Percentiles rank a stretch among this genome's conserved stretches.
These are phyloP conservation scores for Coenonympha arcania DNA, from an alignment of 2,888 invertebrate genomes.

Conservation along the genomic window DNA sequence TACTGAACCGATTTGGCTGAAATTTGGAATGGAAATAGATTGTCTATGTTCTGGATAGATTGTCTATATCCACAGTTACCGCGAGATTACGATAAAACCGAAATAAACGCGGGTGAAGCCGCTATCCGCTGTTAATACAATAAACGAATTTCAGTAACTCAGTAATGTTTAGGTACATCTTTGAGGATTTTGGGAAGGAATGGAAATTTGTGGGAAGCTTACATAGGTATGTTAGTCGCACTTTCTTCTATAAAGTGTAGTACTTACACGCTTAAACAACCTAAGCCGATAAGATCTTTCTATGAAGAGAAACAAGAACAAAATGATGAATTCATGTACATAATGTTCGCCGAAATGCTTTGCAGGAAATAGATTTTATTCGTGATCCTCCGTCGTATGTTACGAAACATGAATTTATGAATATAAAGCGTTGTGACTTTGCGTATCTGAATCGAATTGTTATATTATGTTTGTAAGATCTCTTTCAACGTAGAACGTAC, in stretches of 20 bases:
- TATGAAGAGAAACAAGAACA: neutral
- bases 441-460: constrained; percentile 12
- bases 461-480: constrained; percentile 6
- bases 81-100: too few relatives aligned
- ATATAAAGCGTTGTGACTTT: constrained; percentile 8
- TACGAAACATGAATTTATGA: constrained; percentile 12
- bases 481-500: neutral
- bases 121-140: too few relatives aligned
- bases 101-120: too few relatives aligned
- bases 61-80: too few relatives aligned
- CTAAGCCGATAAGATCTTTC: neutral
- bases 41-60: too few relatives aligned
- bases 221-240: neutral
- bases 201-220: too few relatives aligned
- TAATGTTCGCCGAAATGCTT: constrained; percentile 7
- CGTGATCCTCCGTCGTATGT: constrained; percentile 12
- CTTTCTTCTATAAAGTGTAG: neutral
- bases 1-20: too few relatives aligned
- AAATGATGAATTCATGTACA: constrained; percentile 13
- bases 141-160: too few relatives aligned
- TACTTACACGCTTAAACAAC: neutral
- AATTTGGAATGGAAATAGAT: too few relatives aligned
- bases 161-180: too few relatives aligned
- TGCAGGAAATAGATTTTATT: constrained; percentile 14
- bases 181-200: too few relatives aligned